phyloP scores from a whole-genome alignment of 2,113 vertebrate genomes.

The Zosterops pallidus region DNA sequence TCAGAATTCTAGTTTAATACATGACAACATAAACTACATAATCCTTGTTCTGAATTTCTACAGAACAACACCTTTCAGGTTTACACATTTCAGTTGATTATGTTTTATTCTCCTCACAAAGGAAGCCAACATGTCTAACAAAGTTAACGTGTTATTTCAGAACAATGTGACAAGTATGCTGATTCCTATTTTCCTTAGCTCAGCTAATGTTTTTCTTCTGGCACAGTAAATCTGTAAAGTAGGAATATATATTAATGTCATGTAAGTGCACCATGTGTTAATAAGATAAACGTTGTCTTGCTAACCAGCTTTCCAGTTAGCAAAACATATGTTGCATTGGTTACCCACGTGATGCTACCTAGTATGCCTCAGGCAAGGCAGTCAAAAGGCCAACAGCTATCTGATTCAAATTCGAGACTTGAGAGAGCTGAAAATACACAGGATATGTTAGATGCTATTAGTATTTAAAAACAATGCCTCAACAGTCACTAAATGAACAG shows the following conservation, averaged over 20 bases:
- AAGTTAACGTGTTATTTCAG: conserved; percentile 17
- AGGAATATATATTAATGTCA: conserved; percentile 36
- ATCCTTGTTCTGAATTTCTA: not conserved
- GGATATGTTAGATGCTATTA: not conserved
- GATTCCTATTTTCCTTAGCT: conserved; percentile 27
- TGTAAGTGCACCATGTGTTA: conserved; percentile 37
- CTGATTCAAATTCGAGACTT: conserved; percentile 64
- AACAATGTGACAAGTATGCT: not conserved
- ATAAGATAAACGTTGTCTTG: conserved; percentile 31
- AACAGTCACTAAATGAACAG: conserved; percentile 22
- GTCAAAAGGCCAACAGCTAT: conserved; percentile 52
- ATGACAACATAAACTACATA: not conserved
- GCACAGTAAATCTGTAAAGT: conserved; percentile 19
- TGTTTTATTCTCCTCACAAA: not conserved
- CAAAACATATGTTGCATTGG: conserved; percentile 53
- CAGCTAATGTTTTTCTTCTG: conserved; percentile 30
- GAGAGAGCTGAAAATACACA: conserved; percentile 47
- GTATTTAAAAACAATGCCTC: conserved; percentile 58
- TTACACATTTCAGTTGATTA: not conserved
- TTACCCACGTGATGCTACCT: conserved; percentile 19
- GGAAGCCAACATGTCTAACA: not conserved
- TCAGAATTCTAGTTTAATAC: not conserved
- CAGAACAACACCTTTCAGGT: not conserved
- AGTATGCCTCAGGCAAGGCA: conserved; percentile 55
- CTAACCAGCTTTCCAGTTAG: conserved; percentile 37